Percentiles rank a stretch among this genome's conserved stretches.
phyloP scores from a whole-genome alignment of 2,888 invertebrate species.

The Heteromyza rotundicornis region DNA sequence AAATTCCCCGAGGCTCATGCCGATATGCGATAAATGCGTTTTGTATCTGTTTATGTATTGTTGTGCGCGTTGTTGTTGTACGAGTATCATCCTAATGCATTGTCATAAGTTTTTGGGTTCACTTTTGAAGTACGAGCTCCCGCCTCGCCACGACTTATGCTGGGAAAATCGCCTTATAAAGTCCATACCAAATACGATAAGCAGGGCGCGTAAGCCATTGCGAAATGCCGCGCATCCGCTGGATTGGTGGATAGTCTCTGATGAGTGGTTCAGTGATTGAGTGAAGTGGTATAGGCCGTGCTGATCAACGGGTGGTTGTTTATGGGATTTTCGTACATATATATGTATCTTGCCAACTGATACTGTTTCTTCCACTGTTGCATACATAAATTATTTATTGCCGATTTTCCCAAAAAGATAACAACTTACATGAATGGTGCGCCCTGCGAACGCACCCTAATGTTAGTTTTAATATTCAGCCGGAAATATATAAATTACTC shows the following conservation, averaged over 20 bases:
- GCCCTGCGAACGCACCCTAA: neutral
- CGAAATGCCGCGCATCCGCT: neutral
- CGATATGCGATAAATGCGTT: neutral
- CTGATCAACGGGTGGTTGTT: too few species aligned
- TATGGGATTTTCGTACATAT: neutral
- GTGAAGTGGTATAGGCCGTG: too few species aligned
- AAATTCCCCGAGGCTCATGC: neutral
- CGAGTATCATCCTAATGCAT: neutral
- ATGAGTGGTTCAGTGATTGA: neutral
- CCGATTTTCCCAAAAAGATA: slow-evolving; percentile 54
- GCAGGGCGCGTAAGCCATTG: slow-evolving; percentile 18
- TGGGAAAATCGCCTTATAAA: slow-evolving; percentile 54
- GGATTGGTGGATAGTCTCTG: neutral
- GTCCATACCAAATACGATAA: slow-evolving; percentile 42
- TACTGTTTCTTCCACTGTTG: neutral
- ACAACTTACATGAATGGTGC: too few species aligned
- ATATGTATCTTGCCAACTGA: neutral
- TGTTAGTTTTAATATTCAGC: too few species aligned
- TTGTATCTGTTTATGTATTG: slow-evolving; percentile 1
- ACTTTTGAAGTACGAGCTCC: neutral
- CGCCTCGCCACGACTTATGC: slow-evolving; percentile 15
- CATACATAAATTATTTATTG: slow-evolving; percentile 46
- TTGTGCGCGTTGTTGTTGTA: too few species aligned
- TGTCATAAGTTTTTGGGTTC: neutral
- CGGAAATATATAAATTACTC: too few species aligned